These are phyloP conservation scores for Clarias gariepinus DNA, from an alignment of 2,113 vertebrate genomes.

Conservation along the genomic window DNA sequence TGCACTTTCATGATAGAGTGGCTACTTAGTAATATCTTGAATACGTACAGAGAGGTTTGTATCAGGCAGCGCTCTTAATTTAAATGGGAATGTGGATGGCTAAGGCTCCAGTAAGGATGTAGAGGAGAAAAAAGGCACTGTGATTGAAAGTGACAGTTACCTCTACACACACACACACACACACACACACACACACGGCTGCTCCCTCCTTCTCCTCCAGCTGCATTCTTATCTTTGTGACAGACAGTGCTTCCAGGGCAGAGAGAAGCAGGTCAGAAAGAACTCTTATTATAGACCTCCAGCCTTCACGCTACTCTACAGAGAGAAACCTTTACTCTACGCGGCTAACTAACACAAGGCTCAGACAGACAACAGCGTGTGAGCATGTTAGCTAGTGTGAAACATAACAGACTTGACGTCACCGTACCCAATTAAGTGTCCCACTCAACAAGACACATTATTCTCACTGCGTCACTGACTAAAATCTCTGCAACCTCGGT, in stretches of 20 bases:
- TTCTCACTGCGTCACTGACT: neutral
- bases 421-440: constrained; percentile 9
- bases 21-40: neutral
- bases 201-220: constrained; percentile 53
- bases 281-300: constrained; percentile 53
- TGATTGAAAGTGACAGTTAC: constrained; percentile 41
- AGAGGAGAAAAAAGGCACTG: constrained; percentile 4
- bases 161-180: constrained; percentile 18
- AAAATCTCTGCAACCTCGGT: neutral
- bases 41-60: neutral
- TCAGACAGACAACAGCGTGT: neutral
- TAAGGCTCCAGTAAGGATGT: neutral
- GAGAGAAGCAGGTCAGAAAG: constrained; percentile 50
- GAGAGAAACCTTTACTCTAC: constrained; percentile 20
- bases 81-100: neutral
- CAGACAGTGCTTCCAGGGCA: constrained; percentile 56
- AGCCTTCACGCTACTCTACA: constrained; percentile 31
- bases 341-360: neutral
- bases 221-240: constrained; percentile 54
- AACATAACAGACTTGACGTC: constrained; percentile 22
- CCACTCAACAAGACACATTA: neutral
- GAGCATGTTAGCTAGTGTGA: constrained; percentile 27
- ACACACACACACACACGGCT: constrained; percentile 17
- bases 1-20: neutral
- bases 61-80: neutral